Evolutionary conservation across 2,113 vertebrate genomes (phyloP), one percentile per base, ranked within the genome.

Genomic region (Bos indicus): DNA sequence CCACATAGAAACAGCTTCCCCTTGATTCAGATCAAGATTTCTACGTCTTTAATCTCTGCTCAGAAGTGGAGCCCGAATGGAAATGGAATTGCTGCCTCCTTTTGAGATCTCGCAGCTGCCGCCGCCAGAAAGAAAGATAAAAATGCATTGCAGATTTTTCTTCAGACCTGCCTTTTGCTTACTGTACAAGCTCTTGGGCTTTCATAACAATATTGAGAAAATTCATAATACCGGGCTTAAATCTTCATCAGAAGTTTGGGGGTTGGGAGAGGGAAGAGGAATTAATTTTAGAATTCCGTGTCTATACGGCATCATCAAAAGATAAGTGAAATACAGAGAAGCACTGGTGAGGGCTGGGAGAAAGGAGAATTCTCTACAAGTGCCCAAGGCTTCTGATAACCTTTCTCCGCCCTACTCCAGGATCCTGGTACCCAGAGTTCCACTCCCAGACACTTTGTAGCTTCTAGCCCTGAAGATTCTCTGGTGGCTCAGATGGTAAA

Each of bases 41-140:
- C 51, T 25, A n/a, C 28, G 36, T 84, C 90, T 92, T 81, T 54
- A 23, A 84, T 85, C 51, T 81, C 88, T 96, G 88, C 86, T 60
- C 92, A 82, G 16, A 80, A 40, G 52, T 2, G 5, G 30, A 93
- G 25, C 74, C 77, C 12, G 21, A 51, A 43, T 23, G 11, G 46
- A 85, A 52, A 11, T 10, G 3, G 16, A 56, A 48, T 51, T 16
- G 48, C 80, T 82, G 48, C 59, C 78, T 78, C 16, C 40, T 54
- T 95, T 77, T 59, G 64, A 86, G 93, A 62, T 23, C 4, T 7
- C 3, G 17, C 57, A 43, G 78, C 64, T 4, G 60, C 74, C 1
- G 0, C 48, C 0, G 0, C 64, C 86, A 51, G 52, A 46, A 80
- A 4, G 2, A 60, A 36, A 57, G 33, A 60, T 92, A 23, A 82